phyloP scores from a whole-genome alignment of 1,140 invertebrate genomes.

The Luehdorfia chinensis region DNA sequence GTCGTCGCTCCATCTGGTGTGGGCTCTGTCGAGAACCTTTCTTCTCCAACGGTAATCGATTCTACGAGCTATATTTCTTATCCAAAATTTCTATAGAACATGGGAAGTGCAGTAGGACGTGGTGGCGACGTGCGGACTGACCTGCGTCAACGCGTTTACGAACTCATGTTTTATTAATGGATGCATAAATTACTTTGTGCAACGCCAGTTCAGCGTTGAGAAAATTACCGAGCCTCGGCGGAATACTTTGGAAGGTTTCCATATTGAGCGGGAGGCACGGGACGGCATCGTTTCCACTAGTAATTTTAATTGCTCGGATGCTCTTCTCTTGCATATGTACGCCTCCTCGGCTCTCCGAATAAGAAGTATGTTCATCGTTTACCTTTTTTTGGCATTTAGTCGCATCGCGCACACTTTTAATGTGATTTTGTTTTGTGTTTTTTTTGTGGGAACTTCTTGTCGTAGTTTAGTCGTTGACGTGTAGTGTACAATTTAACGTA shows the following conservation, averaged over 20 bases:
- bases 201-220: conserved; percentile 30
- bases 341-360: conserved; percentile 1
- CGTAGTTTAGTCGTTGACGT: neutral
- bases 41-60: too few relatives aligned
- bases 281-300: conserved; percentile 18
- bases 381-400: conserved; percentile 8
- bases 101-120: too few relatives aligned
- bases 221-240: conserved; percentile 34
- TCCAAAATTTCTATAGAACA: too few relatives aligned
- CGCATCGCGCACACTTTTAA: conserved; percentile 12
- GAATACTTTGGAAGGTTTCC: conserved; percentile 34
- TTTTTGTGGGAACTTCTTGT: conserved; percentile 14
- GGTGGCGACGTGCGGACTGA: conserved; percentile 14
- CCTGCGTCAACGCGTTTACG: conserved; percentile 36
- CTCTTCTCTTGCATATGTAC: conserved; percentile 14
- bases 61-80: too few relatives aligned
- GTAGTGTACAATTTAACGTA: too few relatives aligned
- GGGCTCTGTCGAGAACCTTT: too few relatives aligned
- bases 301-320: conserved; percentile 20
- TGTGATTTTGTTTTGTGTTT: conserved; percentile 17
- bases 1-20: too few relatives aligned
- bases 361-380: conserved; percentile 2
- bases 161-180: conserved; percentile 51
- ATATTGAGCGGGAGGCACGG: conserved; percentile 23
- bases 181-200: conserved; percentile 44